phyloP scores from a whole-genome alignment of 37 sponge, comb jelly and placozoan species.

The Diacarnus erythraeanus region DNA sequence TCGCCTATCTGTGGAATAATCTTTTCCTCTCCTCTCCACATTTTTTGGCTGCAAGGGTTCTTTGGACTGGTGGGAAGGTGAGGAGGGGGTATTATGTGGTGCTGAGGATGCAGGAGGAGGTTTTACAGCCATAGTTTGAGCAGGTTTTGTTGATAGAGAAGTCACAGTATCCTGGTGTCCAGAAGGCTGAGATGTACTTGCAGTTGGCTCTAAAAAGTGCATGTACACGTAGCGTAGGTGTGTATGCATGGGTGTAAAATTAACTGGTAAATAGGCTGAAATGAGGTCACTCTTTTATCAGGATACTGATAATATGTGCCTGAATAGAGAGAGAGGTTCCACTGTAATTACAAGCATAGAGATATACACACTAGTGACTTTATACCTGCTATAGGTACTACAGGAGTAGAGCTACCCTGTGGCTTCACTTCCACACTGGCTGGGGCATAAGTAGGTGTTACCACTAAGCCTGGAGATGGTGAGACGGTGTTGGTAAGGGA shows the following conservation, averaged over 20 bases:
- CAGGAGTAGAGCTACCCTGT: constrained; percentile 38
- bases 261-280: background rate
- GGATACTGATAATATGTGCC: too few species aligned
- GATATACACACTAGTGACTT: too few species aligned
- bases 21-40: background rate
- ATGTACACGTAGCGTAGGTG: too few species aligned
- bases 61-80: background rate
- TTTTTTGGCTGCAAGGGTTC: too few species aligned
- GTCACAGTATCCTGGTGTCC: background rate
- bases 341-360: too few species aligned
- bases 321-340: too few species aligned
- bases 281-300: too few species aligned
- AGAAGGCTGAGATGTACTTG: background rate
- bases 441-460: constrained; percentile 6
- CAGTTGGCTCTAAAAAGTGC: background rate
- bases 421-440: constrained; percentile 8
- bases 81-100: too few species aligned
- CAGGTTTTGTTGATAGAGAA: background rate
- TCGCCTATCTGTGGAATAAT: background rate
- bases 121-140: background rate
- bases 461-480: background rate
- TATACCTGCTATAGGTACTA: background rate
- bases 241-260: background rate
- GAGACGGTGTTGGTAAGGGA: background rate
- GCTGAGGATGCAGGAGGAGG: too few species aligned